Evolutionary conservation across 2,888 invertebrate genomes (phyloP), one percentile per base, ranked within the genome.

Genomic region (Liodrosophila aerea): DNA sequence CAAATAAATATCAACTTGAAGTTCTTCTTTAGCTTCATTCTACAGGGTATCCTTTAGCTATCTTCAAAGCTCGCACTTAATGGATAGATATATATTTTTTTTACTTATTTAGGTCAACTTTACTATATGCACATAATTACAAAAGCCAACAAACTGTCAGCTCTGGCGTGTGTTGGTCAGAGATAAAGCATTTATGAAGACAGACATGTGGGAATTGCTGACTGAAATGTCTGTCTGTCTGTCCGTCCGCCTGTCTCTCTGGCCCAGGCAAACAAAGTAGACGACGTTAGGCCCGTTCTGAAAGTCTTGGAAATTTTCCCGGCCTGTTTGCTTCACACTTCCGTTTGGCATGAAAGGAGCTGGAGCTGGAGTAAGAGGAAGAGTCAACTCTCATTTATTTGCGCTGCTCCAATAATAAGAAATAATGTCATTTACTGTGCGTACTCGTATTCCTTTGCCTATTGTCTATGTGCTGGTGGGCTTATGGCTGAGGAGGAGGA

Each of bases 121-220:
- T 81, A 85, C 85, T 81, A 74, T 85, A 76, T 81, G 82, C 74
- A 60, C 81, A 80, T 81, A 81, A 81, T 85, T 81, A 83, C 77
- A 73, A 85, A 76, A 67, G 61, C 73, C 81, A 83, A 80, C 81
- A 84, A 46, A 67, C 65, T 62, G 73, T 46, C 22, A 49, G 53
- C 47, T 43, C 16, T 12, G 57, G 33, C 50, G 60, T 70, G 64
- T 70, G 71, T 66, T 65, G 66, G 73, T 69, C 69, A 78, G 4
- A 80, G 78, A 80, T 82, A 80, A 80, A 82, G 73, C 78, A 78
- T 85, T 85, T 78, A 77, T 68, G 71, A 56, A 66, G 78, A 85
- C 78, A 85, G 78, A 57, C 85, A 75, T 68, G 73, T 82, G 85
- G 85, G 83, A 72, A 85, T 72, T 73, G 63, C 45, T 50, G 52